Evolutionary conservation across 1,140 invertebrate genomes (phyloP).

Genomic region (Rhagoletis zephyria): DNA sequence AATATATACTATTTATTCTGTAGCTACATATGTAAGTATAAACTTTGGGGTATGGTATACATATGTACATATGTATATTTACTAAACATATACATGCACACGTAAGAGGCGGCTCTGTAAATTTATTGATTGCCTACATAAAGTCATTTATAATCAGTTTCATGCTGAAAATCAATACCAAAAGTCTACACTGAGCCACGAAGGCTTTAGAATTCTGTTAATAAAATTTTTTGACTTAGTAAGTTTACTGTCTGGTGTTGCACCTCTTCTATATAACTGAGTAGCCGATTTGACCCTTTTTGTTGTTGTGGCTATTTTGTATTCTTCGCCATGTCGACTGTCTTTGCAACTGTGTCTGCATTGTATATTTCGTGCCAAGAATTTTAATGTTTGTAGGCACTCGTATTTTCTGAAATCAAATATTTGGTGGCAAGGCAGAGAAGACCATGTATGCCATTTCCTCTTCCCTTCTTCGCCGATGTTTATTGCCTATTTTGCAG

Average conservation of each 20-base stretch:
- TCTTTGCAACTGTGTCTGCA: background rate
- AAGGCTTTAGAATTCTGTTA: background rate
- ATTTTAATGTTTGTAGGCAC: background rate
- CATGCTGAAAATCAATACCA: background rate
- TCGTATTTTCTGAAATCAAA: background rate
- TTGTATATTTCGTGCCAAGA: slow-evolving; percentile 7
- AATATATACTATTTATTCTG: too few relatives aligned
- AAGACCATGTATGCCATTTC: background rate
- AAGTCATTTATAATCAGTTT: too few relatives aligned
- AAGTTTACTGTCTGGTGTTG: background rate
- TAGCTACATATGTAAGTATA: too few relatives aligned
- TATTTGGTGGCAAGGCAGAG: background rate
- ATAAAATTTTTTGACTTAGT: too few relatives aligned
- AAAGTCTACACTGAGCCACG: background rate
- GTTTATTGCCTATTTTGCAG: background rate
- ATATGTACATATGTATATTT: too few relatives aligned
- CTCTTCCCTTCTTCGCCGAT: background rate
- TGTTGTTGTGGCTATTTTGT: background rate
- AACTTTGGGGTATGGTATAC: too few relatives aligned
- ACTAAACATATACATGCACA: too few relatives aligned
- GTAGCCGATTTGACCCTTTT: background rate
- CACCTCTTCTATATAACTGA: too few relatives aligned
- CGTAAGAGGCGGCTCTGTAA: too few relatives aligned
- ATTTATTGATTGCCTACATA: too few relatives aligned
- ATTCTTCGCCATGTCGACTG: background rate